phyloP scores from a whole-genome alignment of 35 echinoderm and acorn worm genomes.

The Heliocidaris erythrogramma region DNA sequence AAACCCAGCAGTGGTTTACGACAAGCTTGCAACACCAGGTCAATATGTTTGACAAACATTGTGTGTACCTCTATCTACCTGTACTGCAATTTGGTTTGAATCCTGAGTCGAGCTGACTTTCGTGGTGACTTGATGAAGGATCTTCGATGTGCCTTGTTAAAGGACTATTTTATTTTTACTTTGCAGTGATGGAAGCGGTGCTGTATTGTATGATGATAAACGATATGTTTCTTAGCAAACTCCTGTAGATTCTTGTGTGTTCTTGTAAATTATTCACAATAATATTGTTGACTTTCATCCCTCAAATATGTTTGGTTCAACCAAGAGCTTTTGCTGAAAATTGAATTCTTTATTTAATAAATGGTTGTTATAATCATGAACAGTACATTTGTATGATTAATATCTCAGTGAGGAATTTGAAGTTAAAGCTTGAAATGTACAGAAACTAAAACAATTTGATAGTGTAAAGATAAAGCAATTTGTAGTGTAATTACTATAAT shows the following conservation, averaged over 20 bases:
- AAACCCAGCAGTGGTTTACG: not conserved
- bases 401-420: not conserved
- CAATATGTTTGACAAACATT: not conserved
- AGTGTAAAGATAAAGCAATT: no score
- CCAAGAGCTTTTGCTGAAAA: not conserved
- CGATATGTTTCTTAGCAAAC: not conserved
- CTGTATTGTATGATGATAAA: not conserved
- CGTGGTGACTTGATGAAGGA: not conserved
- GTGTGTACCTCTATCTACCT: not conserved
- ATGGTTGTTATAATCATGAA: not conserved
- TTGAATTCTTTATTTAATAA: not conserved
- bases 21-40: no score
- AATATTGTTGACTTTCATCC: not conserved
- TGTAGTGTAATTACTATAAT: not conserved
- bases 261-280: not conserved
- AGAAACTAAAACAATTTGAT: no score
- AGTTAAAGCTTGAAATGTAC: no score
- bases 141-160: not conserved
- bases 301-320: not conserved
- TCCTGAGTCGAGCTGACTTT: not conserved
- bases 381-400: not conserved
- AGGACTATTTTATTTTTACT: not conserved
- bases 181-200: not conserved
- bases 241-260: not conserved
- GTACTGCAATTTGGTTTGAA: not conserved